Percentiles rank a stretch among this genome's conserved stretches.
These are phyloP conservation scores for Falco peregrinus DNA, from an alignment of 2,797 vertebrate species.

Conservation along the genomic window DNA sequence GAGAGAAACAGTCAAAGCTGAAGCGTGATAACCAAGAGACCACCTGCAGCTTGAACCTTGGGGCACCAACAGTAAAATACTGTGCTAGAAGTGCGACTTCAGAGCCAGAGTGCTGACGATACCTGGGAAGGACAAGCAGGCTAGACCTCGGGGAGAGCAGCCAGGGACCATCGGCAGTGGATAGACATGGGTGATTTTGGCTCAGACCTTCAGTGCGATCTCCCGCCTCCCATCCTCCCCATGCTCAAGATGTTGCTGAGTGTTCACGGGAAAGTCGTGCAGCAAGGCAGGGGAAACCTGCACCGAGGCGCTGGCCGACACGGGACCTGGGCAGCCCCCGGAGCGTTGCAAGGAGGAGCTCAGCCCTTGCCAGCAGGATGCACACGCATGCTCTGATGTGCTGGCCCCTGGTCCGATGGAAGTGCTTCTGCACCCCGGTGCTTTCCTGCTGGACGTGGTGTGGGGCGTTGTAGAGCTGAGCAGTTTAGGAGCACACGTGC, in stretches of 20 bases:
- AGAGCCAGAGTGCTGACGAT: background rate
- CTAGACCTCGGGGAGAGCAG: background rate
- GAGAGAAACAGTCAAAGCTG: background rate
- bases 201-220: background rate
- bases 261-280: background rate
- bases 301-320: accelerated
- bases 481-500: accelerated
- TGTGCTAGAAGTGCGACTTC: background rate
- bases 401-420: background rate
- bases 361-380: background rate
- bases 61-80: background rate
- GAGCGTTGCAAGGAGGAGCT: accelerated
- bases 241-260: background rate
- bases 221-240: background rate
- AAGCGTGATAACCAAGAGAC: background rate
- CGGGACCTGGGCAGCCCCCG: background rate
- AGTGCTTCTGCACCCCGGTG: background rate
- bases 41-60: background rate
- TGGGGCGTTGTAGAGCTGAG: accelerated
- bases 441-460: background rate
- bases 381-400: accelerated
- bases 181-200: background rate
- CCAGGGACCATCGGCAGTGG: background rate
- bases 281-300: background rate
- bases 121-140: background rate